These are phyloP conservation scores for Scaptomyza parva DNA, from an alignment of 2,888 invertebrate species.

Conservation along the genomic window DNA sequence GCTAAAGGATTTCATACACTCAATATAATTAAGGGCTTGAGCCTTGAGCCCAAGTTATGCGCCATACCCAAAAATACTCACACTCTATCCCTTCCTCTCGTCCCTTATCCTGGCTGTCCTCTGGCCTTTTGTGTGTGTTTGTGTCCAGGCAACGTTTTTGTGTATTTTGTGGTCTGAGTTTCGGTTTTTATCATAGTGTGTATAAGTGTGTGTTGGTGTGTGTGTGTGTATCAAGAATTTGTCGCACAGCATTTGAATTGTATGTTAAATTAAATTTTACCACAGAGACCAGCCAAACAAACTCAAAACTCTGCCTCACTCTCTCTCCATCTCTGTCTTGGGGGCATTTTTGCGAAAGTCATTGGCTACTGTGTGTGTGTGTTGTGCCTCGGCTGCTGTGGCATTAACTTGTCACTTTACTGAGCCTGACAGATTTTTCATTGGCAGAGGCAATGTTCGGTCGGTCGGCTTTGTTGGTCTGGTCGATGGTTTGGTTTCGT, in stretches of 20 bases:
- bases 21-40: constrained; percentile 83
- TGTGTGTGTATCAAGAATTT: constrained; percentile 41
- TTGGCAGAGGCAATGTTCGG: constrained; percentile 36
- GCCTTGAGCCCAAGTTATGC: constrained; percentile 63
- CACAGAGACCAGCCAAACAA: constrained; percentile 69
- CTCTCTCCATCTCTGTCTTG: constrained; percentile 1
- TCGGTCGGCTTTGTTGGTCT: constrained; percentile 29
- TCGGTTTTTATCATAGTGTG: too few species aligned
- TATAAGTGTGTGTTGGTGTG: too few species aligned
- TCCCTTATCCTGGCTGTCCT: constrained; percentile 5
- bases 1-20: constrained; percentile 82
- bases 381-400: constrained; percentile 29
- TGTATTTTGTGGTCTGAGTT: constrained; percentile 67
- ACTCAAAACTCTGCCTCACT: neutral
- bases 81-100: constrained; percentile 4
- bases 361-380: constrained; percentile 31
- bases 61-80: constrained; percentile 25
- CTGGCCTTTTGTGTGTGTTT: constrained; percentile 52
- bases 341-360: constrained; percentile 44
- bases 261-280: constrained; percentile 80
- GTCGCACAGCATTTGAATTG: constrained; percentile 73
- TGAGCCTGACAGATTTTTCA: constrained; percentile 77
- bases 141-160: constrained; percentile 74
- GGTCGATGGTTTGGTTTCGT: constrained; percentile 14
- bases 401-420: constrained; percentile 76